phyloP scores from a whole-genome alignment of 2,797 vertebrate species.

The Aulostomus chinensis region DNA sequence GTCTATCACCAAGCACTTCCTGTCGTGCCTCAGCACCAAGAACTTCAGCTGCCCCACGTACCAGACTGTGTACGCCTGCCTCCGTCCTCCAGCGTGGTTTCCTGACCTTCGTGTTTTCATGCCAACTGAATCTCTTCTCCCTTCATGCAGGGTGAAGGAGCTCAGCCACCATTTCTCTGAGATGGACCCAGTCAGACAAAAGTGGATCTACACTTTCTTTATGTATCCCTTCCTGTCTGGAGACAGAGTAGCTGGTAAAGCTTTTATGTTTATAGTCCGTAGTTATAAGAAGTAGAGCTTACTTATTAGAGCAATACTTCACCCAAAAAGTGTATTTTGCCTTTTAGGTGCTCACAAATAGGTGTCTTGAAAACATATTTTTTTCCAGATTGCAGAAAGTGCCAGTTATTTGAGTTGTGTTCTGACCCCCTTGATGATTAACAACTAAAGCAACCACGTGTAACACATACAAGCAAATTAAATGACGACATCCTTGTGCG shows the following conservation, averaged over 20 bases:
- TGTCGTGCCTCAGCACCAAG: slow-evolving; percentile 78
- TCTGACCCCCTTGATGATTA: no score
- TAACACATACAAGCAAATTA: no score
- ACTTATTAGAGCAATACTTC: no score
- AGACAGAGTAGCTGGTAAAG: slow-evolving; percentile 64
- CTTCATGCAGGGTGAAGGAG: slow-evolving; percentile 69
- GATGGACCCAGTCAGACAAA: slow-evolving; percentile 67
- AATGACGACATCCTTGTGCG: no score
- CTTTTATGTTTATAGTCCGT: background rate
- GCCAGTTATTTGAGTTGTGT: background rate
- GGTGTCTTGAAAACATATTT: no score
- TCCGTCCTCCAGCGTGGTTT: background rate
- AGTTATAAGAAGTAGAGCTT: no score
- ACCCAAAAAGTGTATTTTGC: no score
- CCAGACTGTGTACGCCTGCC: slow-evolving; percentile 70
- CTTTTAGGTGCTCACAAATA: no score
- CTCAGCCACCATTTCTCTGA: slow-evolving; percentile 73
- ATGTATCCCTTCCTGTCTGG: slow-evolving; percentile 82
- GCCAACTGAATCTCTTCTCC: slow-evolving; percentile 7
- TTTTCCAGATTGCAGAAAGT: no score
- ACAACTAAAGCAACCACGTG: no score
- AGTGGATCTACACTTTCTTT: slow-evolving; percentile 82
- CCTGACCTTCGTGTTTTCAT: background rate
- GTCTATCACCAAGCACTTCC: slow-evolving; percentile 71
- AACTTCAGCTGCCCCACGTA: slow-evolving; percentile 82